Conservation (phyloP, 2,113 vertebrate species). For the Eulemur rufifrons region DNA sequence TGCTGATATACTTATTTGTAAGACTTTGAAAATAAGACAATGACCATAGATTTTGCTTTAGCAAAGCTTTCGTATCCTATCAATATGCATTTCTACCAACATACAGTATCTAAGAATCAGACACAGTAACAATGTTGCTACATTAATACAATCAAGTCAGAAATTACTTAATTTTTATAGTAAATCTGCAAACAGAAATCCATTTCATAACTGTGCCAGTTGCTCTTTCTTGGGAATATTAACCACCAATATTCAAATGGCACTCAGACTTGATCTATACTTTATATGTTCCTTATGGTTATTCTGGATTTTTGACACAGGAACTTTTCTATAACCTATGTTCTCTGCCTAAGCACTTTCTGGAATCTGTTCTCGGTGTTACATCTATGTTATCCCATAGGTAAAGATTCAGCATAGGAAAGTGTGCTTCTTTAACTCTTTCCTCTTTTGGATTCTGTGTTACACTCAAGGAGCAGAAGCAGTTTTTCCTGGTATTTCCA, state of each 20-base stretch:
- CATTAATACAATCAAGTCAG: not conserved
- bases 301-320: not conserved
- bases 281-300: not conserved
- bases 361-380: not conserved
- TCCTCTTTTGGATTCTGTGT: not conserved
- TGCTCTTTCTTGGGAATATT: not conserved
- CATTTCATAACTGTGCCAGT: not conserved
- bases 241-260: not conserved
- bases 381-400: not conserved
- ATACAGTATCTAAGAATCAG: rapidly evolving
- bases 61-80: not conserved
- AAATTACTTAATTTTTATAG: not conserved
- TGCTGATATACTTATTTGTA: not conserved
- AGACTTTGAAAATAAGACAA: not conserved
- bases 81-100: not conserved
- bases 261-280: not conserved
- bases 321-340: not conserved
- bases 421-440: not conserved
- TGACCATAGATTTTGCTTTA: not conserved
- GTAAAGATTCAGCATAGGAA: not conserved
- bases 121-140: not conserved
- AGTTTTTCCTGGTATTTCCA: not conserved
- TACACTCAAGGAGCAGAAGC: not conserved
- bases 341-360: not conserved
- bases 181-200: not conserved